Conservation (phyloP, 2,888 invertebrate genomes). For the Fissipunctia ypsillon region DNA sequence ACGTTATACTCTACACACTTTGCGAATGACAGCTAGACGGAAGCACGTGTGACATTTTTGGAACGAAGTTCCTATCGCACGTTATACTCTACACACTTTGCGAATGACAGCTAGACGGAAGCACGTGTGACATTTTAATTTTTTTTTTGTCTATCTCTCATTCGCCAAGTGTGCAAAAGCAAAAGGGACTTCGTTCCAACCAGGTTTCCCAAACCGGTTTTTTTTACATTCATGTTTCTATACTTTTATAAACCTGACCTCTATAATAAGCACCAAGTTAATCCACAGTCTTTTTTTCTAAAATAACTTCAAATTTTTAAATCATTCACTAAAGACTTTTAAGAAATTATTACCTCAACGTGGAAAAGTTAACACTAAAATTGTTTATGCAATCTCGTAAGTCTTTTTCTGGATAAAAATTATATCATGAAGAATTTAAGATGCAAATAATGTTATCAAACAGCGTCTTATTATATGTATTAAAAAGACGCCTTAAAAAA, state of each 20-base stretch:
- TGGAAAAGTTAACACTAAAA: constrained; percentile 13
- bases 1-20: too few species aligned
- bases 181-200: too few species aligned
- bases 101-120: too few species aligned
- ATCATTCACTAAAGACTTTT: background rate
- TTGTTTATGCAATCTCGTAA: constrained; percentile 39
- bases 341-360: background rate
- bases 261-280: background rate
- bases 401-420: constrained; percentile 37
- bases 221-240: background rate
- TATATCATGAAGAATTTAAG: constrained; percentile 40
- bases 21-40: too few species aligned
- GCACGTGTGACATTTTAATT: too few species aligned
- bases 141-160: too few species aligned
- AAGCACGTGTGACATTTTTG: too few species aligned
- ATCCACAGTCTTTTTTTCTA: background rate
- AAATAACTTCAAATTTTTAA: constrained; percentile 5
- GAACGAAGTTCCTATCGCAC: too few species aligned
- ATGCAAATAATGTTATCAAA: constrained; percentile 50
- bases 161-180: too few species aligned
- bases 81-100: too few species aligned
- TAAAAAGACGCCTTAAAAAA: constrained; percentile 37
- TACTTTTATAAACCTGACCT: background rate
- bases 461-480: constrained; percentile 41
- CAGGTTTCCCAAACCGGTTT: too few species aligned